Conservation (phyloP, 1,140 invertebrate species). For the Eupristina koningsbergeri region DNA sequence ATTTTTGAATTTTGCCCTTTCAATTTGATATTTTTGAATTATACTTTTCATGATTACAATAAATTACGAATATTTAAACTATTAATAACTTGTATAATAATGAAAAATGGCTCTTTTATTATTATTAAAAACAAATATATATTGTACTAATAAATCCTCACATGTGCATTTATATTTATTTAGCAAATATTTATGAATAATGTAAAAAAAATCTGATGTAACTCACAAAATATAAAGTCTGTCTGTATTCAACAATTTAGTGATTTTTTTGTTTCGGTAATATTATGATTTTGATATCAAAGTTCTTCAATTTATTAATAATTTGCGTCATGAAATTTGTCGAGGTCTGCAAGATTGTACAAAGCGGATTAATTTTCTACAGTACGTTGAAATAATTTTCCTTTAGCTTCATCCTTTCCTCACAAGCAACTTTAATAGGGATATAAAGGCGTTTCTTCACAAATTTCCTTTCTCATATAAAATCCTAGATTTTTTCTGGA, state of each 20-base stretch:
- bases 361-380: conserved; percentile 62
- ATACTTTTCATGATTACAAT: too few relatives aligned
- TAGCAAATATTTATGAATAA: background rate
- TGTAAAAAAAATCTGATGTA: background rate
- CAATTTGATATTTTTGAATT: too few relatives aligned
- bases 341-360: background rate
- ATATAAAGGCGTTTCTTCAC: background rate
- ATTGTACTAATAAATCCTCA: too few relatives aligned
- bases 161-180: too few relatives aligned
- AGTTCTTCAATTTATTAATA: background rate
- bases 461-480: conserved; percentile 25
- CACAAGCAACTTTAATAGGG: background rate
- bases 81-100: too few relatives aligned
- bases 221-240: background rate
- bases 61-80: too few relatives aligned
- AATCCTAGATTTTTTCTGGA: background rate
- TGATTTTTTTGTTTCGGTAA: background rate
- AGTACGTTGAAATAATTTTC: conserved; percentile 59
- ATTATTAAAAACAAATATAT: too few relatives aligned
- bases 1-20: too few relatives aligned
- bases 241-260: background rate
- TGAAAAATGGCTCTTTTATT: too few relatives aligned
- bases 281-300: background rate
- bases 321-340: conserved; percentile 4
- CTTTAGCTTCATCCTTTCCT: background rate